Base-by-base conservation (phyloP, 2,888 invertebrate species). In the Caenorhabditis virilis region DNA sequence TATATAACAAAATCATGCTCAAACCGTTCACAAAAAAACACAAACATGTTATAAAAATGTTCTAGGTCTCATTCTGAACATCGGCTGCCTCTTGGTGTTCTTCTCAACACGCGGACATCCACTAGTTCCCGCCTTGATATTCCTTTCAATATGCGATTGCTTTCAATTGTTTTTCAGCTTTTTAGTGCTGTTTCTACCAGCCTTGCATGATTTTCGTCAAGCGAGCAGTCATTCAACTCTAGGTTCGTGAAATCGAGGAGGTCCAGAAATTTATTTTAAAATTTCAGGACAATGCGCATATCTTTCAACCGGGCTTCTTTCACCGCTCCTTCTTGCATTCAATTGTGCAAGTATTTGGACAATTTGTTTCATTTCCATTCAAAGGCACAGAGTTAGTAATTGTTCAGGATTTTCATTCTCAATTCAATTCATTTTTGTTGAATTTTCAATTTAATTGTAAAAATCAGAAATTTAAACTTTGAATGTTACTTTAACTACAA, bases 311-410 rank as follows among this genome's bases (percentile, higher is more conserved):
- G 80, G 80, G 11, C 63, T 76, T 9, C 59, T 80, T 4, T 77
- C 79, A 22, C 77, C 76, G 11, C 58, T 77, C 1, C 63, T 78
- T 4, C 48, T 80, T n/a, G 69, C 81, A 2, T 74, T 78, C 22
- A 81, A 81, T 57, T 79, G 78, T 48, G 81, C 81, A 6, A 78
- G 79, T 11, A 81, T 81, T 33, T 81, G 81, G 81, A 81, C 81
- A 9, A 81, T 81, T 47, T 77, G 78, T 51, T 81, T 78, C 54
- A 81, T 81, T 38, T 76, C 79, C 2, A 71, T 81, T 27, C 79
- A 82, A 42, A 60, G 81, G 39, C 79, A 82, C 56, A 54, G 74
- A 50, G 76, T 76, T 36, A 39, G 39, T 30, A 9, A 16, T n/a
- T 39, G 2, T 20, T 41, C 22, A 6, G 4, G 5, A 6, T 41